These are phyloP conservation scores for Cnemophilus loriae DNA, from an alignment of 2,113 vertebrate species.

Conservation along the genomic window DNA sequence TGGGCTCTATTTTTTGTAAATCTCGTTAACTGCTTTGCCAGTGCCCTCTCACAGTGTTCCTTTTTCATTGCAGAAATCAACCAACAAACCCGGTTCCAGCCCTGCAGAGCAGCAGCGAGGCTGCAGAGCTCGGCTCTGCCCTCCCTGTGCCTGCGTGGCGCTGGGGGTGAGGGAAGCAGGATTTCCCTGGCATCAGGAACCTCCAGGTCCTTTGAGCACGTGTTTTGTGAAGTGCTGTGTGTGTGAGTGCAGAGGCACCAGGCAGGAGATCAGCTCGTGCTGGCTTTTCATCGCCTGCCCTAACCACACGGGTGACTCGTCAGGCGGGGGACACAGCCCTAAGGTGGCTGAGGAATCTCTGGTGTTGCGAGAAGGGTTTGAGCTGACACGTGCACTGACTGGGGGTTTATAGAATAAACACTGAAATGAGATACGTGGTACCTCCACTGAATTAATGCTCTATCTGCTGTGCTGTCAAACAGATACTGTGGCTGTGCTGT, in stretches of 20 bases:
- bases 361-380: not conserved
- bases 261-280: accelerated
- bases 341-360: not conserved
- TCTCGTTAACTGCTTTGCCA: not conserved
- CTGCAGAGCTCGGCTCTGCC: not conserved
- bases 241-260: not conserved
- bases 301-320: accelerated
- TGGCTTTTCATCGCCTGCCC: accelerated
- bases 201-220: accelerated
- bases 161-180: not conserved
- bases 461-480: not conserved
- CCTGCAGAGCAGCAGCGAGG: not conserved
- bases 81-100: not conserved
- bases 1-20: not conserved
- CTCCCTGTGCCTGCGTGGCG: accelerated
- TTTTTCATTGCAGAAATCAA: not conserved
- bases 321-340: accelerated
- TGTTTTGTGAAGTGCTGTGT: accelerated
- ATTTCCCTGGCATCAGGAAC: not conserved
- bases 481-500: accelerated
- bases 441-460: not conserved
- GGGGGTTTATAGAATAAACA: not conserved
- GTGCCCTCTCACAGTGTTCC: not conserved
- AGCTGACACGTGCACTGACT: not conserved
- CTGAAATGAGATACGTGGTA: not conserved